phyloP scores from a whole-genome alignment of 2,888 invertebrate genomes.

The Boloria selene region DNA sequence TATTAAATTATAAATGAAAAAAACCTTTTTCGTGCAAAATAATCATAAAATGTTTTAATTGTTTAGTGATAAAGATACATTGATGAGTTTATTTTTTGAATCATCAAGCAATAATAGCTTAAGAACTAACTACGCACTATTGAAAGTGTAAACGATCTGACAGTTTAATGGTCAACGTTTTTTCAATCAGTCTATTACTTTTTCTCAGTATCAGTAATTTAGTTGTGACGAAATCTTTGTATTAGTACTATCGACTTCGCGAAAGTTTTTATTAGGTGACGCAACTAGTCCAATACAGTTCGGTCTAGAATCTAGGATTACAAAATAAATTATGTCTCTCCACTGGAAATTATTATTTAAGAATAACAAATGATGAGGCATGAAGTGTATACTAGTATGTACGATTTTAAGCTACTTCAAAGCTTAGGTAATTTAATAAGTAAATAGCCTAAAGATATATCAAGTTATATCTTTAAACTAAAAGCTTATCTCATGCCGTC shows the following conservation, averaged over 20 bases:
- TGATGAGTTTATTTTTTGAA: too few species aligned
- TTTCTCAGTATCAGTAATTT: conserved; percentile 18
- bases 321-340: conserved; percentile 29
- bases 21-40: too few species aligned
- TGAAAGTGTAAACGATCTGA: not conserved
- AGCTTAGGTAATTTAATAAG: too few species aligned
- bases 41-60: too few species aligned
- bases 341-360: conserved; percentile 12
- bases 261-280: conserved; percentile 33
- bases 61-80: too few species aligned
- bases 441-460: too few species aligned
- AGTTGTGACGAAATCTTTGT: conserved; percentile 18
- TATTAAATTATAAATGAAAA: too few species aligned
- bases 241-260: conserved; percentile 11
- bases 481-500: not conserved
- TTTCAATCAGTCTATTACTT: conserved; percentile 7
- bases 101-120: too few species aligned
- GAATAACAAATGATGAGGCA: not conserved
- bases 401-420: not conserved
- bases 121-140: not conserved
- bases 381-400: not conserved
- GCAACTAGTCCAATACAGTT: conserved; percentile 18
- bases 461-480: not conserved
- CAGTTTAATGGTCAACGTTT: not conserved
- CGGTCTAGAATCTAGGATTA: conserved; percentile 33